Evolutionary conservation across 2,797 vertebrate genomes (phyloP).

Genomic region (Betta splendens): DNA sequence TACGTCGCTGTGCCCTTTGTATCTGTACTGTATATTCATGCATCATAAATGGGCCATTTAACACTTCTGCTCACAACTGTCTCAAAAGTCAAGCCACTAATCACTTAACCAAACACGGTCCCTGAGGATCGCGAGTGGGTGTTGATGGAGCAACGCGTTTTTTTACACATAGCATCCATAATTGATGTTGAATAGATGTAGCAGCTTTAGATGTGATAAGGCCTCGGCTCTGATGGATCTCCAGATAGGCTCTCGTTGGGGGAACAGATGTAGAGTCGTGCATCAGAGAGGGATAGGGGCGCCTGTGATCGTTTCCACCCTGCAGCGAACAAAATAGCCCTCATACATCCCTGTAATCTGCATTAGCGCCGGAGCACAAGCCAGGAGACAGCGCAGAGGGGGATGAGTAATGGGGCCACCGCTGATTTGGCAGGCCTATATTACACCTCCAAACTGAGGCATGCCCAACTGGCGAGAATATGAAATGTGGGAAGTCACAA

Average conservation of each 20-base stretch:
- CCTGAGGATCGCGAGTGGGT: constrained; percentile 39
- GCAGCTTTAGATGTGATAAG: constrained; percentile 68
- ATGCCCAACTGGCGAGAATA: constrained; percentile 69
- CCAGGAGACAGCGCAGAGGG: constrained; percentile 76
- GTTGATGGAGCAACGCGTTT: constrained; percentile 69
- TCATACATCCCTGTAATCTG: constrained; percentile 83
- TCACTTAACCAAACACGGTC: constrained; percentile 69
- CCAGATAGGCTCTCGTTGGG: constrained; percentile 63
- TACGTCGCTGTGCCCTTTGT: constrained; percentile 24
- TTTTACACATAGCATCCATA: constrained; percentile 67
- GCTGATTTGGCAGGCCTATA: constrained; percentile 77
- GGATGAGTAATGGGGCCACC: constrained; percentile 77
- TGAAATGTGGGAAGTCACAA: constrained; percentile 73
- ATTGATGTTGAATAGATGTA: constrained; percentile 72
- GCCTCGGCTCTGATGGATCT: constrained; percentile 73
- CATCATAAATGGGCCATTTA: constrained; percentile 62
- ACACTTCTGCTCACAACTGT: constrained; percentile 42
- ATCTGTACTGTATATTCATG: constrained; percentile 28
- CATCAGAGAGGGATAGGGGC: constrained; percentile 75
- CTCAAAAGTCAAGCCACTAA: constrained; percentile 65
- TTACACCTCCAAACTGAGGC: constrained; percentile 76
- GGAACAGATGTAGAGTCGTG: constrained; percentile 76
- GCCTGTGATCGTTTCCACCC: constrained; percentile 78
- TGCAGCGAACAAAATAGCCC: constrained; percentile 82
- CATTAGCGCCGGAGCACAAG: constrained; percentile 76